Percentiles rank a stretch among this genome's conserved stretches.
Evolutionary conservation across 1,140 invertebrate species (phyloP).

Genomic region (Brachionus asplanchnoidis): DNA sequence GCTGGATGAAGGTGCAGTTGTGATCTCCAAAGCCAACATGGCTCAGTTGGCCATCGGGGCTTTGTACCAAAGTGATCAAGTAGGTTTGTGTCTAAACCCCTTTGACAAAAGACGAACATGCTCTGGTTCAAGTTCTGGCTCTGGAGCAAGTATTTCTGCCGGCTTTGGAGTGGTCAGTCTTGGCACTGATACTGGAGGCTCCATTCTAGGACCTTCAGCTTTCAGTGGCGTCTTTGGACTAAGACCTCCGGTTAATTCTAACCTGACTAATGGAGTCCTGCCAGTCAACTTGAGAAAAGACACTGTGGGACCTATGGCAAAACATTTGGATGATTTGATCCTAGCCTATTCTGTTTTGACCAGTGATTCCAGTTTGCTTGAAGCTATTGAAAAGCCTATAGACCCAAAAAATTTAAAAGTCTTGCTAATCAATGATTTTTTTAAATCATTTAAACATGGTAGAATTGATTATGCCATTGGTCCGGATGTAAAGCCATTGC

Average conservation of each 20-base stretch:
- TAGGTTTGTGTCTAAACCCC: conserved; percentile 22
- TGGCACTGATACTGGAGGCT: conserved; percentile 30
- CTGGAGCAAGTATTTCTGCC: conserved; percentile 7
- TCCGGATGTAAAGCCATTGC: not conserved
- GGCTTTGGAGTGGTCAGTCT: conserved; percentile 5
- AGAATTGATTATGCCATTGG: not conserved
- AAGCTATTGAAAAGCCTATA: not conserved
- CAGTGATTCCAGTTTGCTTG: not conserved
- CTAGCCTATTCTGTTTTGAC: not conserved
- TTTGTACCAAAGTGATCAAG: conserved; percentile 38
- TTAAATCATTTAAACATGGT: not conserved
- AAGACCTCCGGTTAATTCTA: not conserved
- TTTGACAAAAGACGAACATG: conserved; percentile 21
- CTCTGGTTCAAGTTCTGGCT: conserved; percentile 7
- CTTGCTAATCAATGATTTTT: not conserved
- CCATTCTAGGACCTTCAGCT: not conserved
- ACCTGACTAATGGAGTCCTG: not conserved
- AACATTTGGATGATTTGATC: not conserved
- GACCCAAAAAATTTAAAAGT: not conserved
- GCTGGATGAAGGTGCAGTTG: conserved; percentile 8
- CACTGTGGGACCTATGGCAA: not conserved
- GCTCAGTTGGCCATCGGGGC: conserved; percentile 26
- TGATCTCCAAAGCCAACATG: conserved; percentile 19
- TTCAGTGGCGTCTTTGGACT: conserved; percentile 16
- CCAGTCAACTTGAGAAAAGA: conserved; percentile 19